Percentiles rank a stretch among this genome's conserved stretches.
phyloP scores from a whole-genome alignment of 2,113 vertebrate genomes.

The Prolemur simus region DNA sequence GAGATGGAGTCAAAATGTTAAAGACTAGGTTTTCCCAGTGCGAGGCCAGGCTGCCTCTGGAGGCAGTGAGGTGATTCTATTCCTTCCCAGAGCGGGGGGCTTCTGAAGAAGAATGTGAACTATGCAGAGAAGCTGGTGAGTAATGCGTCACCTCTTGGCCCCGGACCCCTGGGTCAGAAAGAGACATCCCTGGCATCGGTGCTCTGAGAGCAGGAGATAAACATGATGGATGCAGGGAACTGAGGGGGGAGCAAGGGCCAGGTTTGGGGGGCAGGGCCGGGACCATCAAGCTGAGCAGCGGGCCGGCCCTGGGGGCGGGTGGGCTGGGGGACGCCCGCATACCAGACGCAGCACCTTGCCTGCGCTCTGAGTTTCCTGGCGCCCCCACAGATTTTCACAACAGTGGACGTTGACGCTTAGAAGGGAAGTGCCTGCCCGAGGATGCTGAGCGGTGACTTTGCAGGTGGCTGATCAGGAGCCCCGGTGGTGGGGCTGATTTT shows the following conservation, averaged over 20 bases:
- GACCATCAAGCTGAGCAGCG: background rate
- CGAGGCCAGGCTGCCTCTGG: background rate
- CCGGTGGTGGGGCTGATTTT: background rate
- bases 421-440: fast-evolving
- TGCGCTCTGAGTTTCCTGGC: background rate
- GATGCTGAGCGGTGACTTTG: fast-evolving
- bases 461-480: background rate
- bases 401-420: fast-evolving
- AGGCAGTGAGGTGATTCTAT: fast-evolving
- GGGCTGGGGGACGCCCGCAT: fast-evolving
- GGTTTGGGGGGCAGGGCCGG: background rate
- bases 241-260: slow-evolving; percentile 41
- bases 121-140: slow-evolving; percentile 46
- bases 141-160: slow-evolving; percentile 9
- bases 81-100: fast-evolving
- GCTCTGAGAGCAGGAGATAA: slow-evolving; percentile 72
- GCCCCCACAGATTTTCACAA: background rate
- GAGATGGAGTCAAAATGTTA: background rate
- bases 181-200: background rate
- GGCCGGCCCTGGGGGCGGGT: fast-evolving
- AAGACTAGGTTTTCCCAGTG: background rate
- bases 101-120: slow-evolving; percentile 63
- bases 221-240: slow-evolving; percentile 49
- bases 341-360: background rate
- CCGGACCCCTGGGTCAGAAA: slow-evolving; percentile 45